A percentile compares a stretch with the other conserved stretches of the same genome.
Evolutionary conservation across 2,888 invertebrate species (phyloP).

Genomic region (Amblyteles armatorius): DNA sequence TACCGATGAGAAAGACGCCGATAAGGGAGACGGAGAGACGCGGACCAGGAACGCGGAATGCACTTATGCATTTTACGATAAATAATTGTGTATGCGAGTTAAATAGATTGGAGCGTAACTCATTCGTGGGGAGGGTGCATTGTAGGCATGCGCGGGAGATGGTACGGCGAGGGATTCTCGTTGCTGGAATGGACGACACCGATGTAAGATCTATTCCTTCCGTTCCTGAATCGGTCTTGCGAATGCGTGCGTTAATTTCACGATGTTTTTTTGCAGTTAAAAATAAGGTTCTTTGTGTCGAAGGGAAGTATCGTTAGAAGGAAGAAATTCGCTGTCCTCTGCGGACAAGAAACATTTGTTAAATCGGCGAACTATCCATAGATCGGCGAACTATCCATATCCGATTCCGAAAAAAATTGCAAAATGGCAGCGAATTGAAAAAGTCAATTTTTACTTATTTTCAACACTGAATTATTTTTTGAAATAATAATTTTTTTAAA

Average conservation of each 20-base stretch:
- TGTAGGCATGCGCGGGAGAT: conserved; percentile 22
- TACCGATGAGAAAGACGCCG: conserved; percentile 70
- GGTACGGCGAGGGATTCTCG: not conserved
- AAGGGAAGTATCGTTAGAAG: too few species aligned
- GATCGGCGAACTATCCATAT: too few species aligned
- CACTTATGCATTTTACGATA: conserved; percentile 72
- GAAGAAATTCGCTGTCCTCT: too few species aligned
- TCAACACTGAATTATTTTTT: too few species aligned
- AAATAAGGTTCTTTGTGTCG: too few species aligned
- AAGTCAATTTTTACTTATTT: too few species aligned
- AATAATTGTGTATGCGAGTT: conserved; percentile 62
- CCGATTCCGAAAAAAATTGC: too few species aligned
- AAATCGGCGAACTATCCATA: too few species aligned
- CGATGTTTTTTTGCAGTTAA: too few species aligned
- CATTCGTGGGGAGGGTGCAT: conserved; percentile 34
- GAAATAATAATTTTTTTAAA: too few species aligned
- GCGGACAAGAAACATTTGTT: too few species aligned
- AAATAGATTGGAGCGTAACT: conserved; percentile 64
- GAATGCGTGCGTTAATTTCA: not conserved
- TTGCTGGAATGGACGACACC: not conserved
- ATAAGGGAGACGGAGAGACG: conserved; percentile 57
- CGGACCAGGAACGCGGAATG: conserved; percentile 71
- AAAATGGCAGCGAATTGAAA: too few species aligned
- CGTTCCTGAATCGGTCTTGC: not conserved
- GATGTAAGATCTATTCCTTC: conserved; percentile 5